Evolutionary conservation across 2,888 invertebrate genomes (phyloP).

Genomic region (Pseudoips prasinana): DNA sequence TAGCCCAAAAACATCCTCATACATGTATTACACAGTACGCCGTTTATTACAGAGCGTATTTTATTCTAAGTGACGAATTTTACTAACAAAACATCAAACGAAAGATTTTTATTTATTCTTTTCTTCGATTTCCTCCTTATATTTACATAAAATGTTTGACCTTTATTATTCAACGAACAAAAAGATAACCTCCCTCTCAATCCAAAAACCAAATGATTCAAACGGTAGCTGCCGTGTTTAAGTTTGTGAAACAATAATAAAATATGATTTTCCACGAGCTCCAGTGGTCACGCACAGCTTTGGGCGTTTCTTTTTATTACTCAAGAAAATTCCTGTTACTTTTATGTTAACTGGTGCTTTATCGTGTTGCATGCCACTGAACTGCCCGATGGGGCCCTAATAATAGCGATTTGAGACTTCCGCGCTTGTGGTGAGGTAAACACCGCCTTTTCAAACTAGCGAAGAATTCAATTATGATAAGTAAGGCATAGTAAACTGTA

Average conservation of each 20-base stretch:
- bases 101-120: no score
- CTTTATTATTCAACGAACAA: no score
- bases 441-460: not conserved
- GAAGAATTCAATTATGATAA: slow-evolving; percentile 10
- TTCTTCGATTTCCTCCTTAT: no score
- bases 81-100: no score
- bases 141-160: no score
- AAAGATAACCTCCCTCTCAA: no score
- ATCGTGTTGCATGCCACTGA: slow-evolving; percentile 69
- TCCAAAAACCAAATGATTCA: no score
- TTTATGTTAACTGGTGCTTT: slow-evolving; percentile 70
- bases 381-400: slow-evolving; percentile 46
- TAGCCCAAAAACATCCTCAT: no score
- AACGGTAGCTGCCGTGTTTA: slow-evolving; percentile 24
- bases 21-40: no score
- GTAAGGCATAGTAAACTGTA: no score
- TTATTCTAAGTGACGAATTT: no score
- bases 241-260: slow-evolving; percentile 54
- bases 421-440: slow-evolving; percentile 11
- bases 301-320: slow-evolving; percentile 62
- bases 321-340: slow-evolving; percentile 61
- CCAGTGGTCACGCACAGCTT: slow-evolving; percentile 64
- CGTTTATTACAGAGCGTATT: no score
- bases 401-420: slow-evolving; percentile 31
- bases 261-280: slow-evolving; percentile 63